These are phyloP conservation scores for Napeogenes sylphis DNA, from an alignment of 2,888 invertebrate genomes.

Conservation along the genomic window DNA sequence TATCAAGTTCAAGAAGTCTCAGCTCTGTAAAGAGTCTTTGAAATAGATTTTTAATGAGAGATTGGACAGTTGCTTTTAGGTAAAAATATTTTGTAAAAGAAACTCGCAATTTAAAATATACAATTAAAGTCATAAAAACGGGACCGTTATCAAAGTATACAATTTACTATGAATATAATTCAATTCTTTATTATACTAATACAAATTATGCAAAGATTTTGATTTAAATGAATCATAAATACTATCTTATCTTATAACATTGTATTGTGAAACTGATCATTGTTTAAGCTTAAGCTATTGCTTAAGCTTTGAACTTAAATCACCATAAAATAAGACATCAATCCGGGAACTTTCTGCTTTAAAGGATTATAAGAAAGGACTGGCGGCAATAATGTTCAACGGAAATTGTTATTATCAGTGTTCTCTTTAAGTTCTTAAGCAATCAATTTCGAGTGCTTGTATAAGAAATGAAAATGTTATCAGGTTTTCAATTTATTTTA, in stretches of 20 bases:
- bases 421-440: conserved; percentile 22
- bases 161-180: too few relatives aligned
- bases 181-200: too few relatives aligned
- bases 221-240: too few relatives aligned
- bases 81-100: too few relatives aligned
- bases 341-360: conserved; percentile 35
- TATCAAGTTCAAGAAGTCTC: background rate
- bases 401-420: conserved; percentile 35
- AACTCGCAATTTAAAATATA: too few relatives aligned
- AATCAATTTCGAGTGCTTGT: conserved; percentile 14
- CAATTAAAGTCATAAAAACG: too few relatives aligned
- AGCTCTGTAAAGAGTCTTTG: background rate
- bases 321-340: conserved; percentile 33
- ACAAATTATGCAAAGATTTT: too few relatives aligned
- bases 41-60: background rate
- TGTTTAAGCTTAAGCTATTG: conserved; percentile 21
- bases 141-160: too few relatives aligned
- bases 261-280: conserved; percentile 17
- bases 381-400: conserved; percentile 38
- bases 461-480: background rate
- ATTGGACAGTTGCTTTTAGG: background rate
- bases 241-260: background rate
- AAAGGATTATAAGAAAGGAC: conserved; percentile 36
- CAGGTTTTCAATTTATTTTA: conserved; percentile 6
- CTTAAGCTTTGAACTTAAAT: conserved; percentile 26